Percentiles rank a stretch among this genome's conserved stretches.
Evolutionary conservation across 2,113 vertebrate species (phyloP).

Genomic region (Hippoglossus stenolepis): DNA sequence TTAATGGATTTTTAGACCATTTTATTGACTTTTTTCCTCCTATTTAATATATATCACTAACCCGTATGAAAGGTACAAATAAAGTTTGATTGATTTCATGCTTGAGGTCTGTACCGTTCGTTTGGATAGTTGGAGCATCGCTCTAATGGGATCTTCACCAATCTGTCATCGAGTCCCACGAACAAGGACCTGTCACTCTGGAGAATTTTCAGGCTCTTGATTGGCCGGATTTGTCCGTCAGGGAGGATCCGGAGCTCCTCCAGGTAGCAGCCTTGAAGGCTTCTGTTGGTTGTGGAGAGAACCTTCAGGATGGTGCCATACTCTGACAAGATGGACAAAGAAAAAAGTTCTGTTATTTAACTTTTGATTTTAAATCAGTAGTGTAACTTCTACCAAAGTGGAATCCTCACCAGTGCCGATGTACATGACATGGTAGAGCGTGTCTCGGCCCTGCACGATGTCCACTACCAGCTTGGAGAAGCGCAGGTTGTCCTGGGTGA

Average conservation of each 20-base stretch:
- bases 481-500: conserved; percentile 92
- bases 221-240: conserved; percentile 78
- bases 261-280: conserved; percentile 88
- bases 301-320: conserved; percentile 94
- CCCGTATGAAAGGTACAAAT: too few species aligned
- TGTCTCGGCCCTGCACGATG: conserved; percentile 91
- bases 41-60: too few species aligned
- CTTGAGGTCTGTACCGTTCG: conserved; percentile 80
- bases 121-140: conserved; percentile 88
- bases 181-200: conserved; percentile 91
- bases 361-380: neutral
- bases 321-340: conserved; percentile 76
- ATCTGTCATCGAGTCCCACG: conserved; percentile 88
- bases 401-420: conserved; percentile 90
- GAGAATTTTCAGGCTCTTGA: conserved; percentile 90
- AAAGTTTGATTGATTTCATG: neutral
- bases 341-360: neutral
- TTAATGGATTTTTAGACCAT: neutral
- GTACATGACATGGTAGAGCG: conserved; percentile 93
- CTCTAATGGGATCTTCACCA: conserved; percentile 91
- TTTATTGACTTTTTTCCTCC: too few species aligned
- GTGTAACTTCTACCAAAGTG: neutral
- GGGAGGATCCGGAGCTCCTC: conserved; percentile 94
- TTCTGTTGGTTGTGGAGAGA: conserved; percentile 87
- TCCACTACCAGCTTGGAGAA: conserved; percentile 94